Percentiles rank a stretch among this genome's conserved stretches.
phyloP scores from a whole-genome alignment of 2,797 vertebrate species.

The Semaprochilodus insignis region DNA sequence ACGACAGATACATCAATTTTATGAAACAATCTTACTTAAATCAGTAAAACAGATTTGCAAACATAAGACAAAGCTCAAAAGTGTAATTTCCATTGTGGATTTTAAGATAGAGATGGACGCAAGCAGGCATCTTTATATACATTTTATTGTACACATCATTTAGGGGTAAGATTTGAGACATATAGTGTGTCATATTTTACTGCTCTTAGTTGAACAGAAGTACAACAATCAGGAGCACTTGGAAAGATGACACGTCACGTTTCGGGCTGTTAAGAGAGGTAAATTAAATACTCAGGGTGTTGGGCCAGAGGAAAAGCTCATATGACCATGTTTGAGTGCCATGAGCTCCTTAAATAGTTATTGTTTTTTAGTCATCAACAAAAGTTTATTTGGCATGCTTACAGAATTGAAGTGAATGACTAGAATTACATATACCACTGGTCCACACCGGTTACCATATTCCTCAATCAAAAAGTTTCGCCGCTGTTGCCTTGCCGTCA shows the following conservation, averaged over 20 bases:
- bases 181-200: conserved; percentile 14
- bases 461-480: conserved; percentile 87
- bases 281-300: background rate
- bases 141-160: conserved; percentile 74
- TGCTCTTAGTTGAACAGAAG: conserved; percentile 2
- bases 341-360: background rate
- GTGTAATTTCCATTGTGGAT: background rate
- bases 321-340: background rate
- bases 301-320: background rate
- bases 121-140: conserved; percentile 62
- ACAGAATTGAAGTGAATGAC: background rate
- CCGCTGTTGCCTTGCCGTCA: conserved; percentile 85
- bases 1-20: background rate
- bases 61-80: background rate
- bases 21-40: background rate
- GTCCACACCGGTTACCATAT: conserved; percentile 51
- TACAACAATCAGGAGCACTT: conserved; percentile 8
- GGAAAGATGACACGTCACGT: background rate
- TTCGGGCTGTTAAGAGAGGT: background rate
- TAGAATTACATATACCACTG: conserved; percentile 22
- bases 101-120: background rate
- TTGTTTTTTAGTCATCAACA: background rate
- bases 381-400: background rate
- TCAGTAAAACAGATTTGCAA: background rate
- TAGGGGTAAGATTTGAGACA: conserved; percentile 56